Conservation (phyloP, 2,888 invertebrate genomes). For the Pseudanteris insignis region DNA sequence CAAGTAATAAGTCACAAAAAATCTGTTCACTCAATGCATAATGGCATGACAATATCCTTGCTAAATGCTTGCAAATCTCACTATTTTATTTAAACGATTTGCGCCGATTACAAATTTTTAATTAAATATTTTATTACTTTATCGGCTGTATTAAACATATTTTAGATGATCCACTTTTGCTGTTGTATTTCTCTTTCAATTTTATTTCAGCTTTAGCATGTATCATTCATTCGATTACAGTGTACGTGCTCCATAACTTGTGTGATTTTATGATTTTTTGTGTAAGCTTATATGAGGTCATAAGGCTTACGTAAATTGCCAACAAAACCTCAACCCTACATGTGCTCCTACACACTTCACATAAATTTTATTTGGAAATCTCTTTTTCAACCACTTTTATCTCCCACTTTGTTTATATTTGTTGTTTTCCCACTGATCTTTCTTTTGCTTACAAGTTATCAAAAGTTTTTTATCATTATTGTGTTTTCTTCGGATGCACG, state of each 20-base stretch:
- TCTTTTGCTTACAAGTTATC: slow-evolving; percentile 65
- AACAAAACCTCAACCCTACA: slow-evolving; percentile 53
- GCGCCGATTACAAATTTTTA: not conserved
- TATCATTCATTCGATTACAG: slow-evolving; percentile 47
- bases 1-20: slow-evolving; percentile 39
- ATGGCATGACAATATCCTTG: slow-evolving; percentile 54
- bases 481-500: slow-evolving; percentile 65
- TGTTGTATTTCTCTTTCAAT: not conserved
- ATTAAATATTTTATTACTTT: too few relatives aligned
- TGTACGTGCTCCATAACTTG: slow-evolving; percentile 59
- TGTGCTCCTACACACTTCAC: slow-evolving; percentile 16
- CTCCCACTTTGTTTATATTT: slow-evolving; percentile 30
- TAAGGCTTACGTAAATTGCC: slow-evolving; percentile 60
- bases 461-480: slow-evolving; percentile 58
- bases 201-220: slow-evolving; percentile 7
- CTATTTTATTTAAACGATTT: slow-evolving; percentile 57
- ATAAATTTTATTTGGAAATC: slow-evolving; percentile 28
- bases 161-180: too few relatives aligned
- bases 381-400: slow-evolving; percentile 19
- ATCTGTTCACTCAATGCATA: slow-evolving; percentile 52
- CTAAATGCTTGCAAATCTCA: slow-evolving; percentile 61
- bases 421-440: slow-evolving; percentile 55
- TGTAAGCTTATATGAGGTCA: slow-evolving; percentile 60
- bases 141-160: not conserved
- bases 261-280: slow-evolving; percentile 54